phyloP scores from a whole-genome alignment of 1,140 invertebrate species.

The Lerema accius region DNA sequence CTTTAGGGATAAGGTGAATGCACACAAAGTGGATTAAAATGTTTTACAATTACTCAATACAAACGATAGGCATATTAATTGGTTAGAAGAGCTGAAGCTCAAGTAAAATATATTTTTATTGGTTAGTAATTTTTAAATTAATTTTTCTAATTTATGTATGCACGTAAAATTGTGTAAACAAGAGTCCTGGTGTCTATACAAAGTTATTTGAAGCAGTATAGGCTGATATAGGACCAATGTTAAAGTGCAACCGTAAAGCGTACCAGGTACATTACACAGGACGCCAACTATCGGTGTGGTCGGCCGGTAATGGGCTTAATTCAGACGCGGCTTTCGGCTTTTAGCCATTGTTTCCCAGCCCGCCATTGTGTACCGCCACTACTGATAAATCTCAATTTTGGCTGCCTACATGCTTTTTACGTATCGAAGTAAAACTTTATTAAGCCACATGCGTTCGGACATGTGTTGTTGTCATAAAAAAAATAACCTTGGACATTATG shows the following conservation, averaged over 20 bases:
- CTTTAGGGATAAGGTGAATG: background rate
- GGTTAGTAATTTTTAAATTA: no score
- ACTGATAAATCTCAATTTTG: constrained; percentile 35
- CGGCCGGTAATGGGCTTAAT: constrained; percentile 55
- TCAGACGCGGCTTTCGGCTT: constrained; percentile 59
- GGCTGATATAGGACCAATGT: background rate
- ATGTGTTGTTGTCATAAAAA: background rate
- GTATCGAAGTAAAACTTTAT: constrained; percentile 25
- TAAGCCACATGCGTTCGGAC: background rate
- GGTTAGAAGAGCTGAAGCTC: no score
- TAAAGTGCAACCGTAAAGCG: constrained; percentile 3
- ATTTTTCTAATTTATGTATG: no score
- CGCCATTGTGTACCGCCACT: constrained; percentile 8
- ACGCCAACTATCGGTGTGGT: constrained; percentile 49
- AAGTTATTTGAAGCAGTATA: background rate
- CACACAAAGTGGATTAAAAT: background rate
- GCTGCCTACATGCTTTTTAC: constrained; percentile 20
- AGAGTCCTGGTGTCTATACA: background rate
- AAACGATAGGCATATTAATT: background rate
- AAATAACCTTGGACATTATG: no score
- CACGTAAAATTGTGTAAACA: no score
- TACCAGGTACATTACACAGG: constrained; percentile 42
- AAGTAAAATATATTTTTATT: no score
- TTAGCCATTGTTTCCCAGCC: constrained; percentile 52
- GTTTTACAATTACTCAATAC: background rate